Base-by-base conservation (phyloP, 2,113 vertebrate species). In the Notarius quadriscutis region DNA sequence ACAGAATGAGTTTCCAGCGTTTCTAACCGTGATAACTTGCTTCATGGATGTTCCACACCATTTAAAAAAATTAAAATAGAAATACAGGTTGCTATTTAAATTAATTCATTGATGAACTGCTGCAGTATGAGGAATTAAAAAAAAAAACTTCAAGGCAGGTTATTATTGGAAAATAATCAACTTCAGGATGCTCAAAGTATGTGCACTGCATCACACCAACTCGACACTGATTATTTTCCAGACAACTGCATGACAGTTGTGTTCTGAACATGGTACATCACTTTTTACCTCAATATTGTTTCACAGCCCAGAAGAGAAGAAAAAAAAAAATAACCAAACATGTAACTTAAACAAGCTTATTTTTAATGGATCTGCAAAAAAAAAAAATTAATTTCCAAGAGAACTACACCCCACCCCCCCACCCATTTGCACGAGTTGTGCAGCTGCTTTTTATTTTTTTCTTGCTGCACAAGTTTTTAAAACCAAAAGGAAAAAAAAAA, bases 301-400 rank as follows among this genome's bases (percentile, higher is more conserved):
- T 20, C 30, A 11, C 63, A n/a, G 63, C 25, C 63, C 22, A 27
- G 63, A 6, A 1, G 7, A 18, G 41, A 1, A 34, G 34, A 20
- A 20, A 34, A 34, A 57, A 50, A 77, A 87, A 87, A 88, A 67
- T 3, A 67, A 14, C 90, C 87, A 83, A 85, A 88, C 83, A 80
- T 87, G 91, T 95, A 95, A 96, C 94, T 95, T 95, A 95, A 94
- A 95, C 95, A 95, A 95, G 95, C 94, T 95, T 93, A 93, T 96
- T 74, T 93, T 96, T 96, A 96, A 96, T 96, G 95, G 94, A 95
- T 95, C 94, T 96, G 95, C 94, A 95, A 96, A 96, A 95, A 90
- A 92, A 96, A 80, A 95, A 95, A 95, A 90, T n/a, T n/a, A 92
- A 94, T 95, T 95, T 94, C 94, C 95, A 94, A 94, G 93, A 95